Evolutionary conservation across 37 sponge, comb jelly and placozoan species (phyloP).

Genomic region (Eunapius fragilis): DNA sequence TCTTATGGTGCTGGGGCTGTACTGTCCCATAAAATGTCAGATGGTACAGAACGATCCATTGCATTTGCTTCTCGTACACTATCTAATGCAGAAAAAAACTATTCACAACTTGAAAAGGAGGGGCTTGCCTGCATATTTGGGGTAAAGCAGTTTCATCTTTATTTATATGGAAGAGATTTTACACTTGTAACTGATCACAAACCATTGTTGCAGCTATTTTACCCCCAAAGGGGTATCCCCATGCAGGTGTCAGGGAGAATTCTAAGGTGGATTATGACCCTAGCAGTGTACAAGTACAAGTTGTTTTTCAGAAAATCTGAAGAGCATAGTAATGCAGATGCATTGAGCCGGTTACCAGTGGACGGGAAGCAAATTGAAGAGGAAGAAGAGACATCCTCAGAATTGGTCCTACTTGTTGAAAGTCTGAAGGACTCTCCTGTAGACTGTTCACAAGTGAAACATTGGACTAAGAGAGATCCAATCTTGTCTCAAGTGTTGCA

Average conservation of each 20-base stretch:
- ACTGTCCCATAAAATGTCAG: no score
- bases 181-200: neutral
- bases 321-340: neutral
- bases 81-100: slow-evolving; percentile 21
- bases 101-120: slow-evolving; percentile 50
- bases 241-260: neutral
- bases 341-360: neutral
- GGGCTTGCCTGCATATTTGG: slow-evolving; percentile 17
- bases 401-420: no score
- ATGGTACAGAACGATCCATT: slow-evolving; percentile 36
- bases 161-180: no score
- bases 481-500: neutral
- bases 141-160: neutral
- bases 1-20: slow-evolving; percentile 21
- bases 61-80: slow-evolving; percentile 41
- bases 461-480: neutral
- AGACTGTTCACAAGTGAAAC: neutral
- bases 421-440: neutral
- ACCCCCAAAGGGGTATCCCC: neutral
- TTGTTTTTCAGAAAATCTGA: neutral
- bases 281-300: neutral
- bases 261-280: neutral
- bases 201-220: neutral
- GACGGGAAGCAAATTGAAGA: neutral
- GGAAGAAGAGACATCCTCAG: neutral